Percentiles rank a stretch among this genome's conserved stretches.
These are phyloP conservation scores for Numenius arquata DNA, from an alignment of 2,113 vertebrate species.

Conservation along the genomic window DNA sequence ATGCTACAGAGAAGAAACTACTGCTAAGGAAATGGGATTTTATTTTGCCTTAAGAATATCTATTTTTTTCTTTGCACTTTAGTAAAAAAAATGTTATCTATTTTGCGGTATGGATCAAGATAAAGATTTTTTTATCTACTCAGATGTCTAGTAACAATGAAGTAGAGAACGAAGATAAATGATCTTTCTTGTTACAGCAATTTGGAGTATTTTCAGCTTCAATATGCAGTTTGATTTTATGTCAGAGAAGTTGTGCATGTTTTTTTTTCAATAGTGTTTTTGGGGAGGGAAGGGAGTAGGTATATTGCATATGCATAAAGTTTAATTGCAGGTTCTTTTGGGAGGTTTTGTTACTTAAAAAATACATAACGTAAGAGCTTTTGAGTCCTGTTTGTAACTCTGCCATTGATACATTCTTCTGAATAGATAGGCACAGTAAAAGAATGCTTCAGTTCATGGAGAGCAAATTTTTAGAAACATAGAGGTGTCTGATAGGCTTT, in stretches of 20 bases:
- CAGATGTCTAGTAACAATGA: background rate
- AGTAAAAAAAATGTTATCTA: background rate
- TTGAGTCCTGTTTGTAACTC: background rate
- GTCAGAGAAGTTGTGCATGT: background rate
- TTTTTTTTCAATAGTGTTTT: background rate
- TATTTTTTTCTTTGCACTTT: background rate
- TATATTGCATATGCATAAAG: background rate
- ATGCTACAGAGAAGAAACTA: background rate
- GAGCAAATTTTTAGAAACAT: background rate
- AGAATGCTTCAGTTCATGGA: background rate
- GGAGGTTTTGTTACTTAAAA: background rate
- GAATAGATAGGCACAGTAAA: background rate
- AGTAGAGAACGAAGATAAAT: background rate
- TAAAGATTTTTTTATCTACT: conserved; percentile 20
- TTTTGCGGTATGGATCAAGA: background rate
- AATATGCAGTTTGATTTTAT: background rate
- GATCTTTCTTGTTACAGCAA: background rate
- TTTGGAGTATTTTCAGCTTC: background rate
- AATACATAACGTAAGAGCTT: background rate
- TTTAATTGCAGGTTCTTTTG: background rate
- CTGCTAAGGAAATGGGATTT: background rate
- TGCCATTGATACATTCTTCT: background rate
- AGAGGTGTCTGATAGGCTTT: background rate
- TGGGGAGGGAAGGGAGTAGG: background rate
- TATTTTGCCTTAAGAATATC: background rate